Conservation (phyloP, 92 coral and sea anemone genomes). For the Siderastrea siderea region DNA sequence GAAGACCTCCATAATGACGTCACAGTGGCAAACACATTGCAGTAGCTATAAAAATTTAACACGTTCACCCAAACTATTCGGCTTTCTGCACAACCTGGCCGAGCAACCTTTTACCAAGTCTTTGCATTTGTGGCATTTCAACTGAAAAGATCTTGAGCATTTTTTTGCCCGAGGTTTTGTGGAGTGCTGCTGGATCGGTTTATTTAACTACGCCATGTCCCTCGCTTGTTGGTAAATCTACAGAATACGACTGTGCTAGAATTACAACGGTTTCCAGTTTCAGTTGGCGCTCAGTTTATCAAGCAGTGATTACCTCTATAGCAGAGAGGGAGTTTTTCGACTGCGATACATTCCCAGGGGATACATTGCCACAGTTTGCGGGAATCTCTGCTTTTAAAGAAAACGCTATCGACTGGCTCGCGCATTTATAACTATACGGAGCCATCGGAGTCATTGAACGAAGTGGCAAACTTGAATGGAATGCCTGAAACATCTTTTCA, state of each 20-base stretch:
- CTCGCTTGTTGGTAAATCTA: slow-evolving; percentile 31
- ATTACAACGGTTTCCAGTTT: slow-evolving; percentile 39
- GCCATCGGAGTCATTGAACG: slow-evolving; percentile 22
- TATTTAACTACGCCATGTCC: slow-evolving; percentile 46
- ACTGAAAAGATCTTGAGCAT: slow-evolving; percentile 23
- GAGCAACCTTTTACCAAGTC: slow-evolving; percentile 64
- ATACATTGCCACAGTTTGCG: slow-evolving; percentile 47
- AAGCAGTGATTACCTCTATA: slow-evolving; percentile 41
- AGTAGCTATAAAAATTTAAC: slow-evolving; percentile 17
- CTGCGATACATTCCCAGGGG: slow-evolving; percentile 51
- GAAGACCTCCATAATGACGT: slow-evolving; percentile 11
- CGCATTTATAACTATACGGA: not conserved
- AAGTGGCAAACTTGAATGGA: slow-evolving; percentile 51
- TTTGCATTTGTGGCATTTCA: slow-evolving; percentile 53
- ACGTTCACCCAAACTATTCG: slow-evolving; percentile 46
- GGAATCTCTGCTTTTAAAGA: slow-evolving; percentile 25
- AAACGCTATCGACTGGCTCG: slow-evolving; percentile 50
- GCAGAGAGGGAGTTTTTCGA: slow-evolving; percentile 78
- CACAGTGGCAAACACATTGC: not conserved
- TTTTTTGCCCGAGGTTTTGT: slow-evolving; percentile 59
- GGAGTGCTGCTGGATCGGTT: slow-evolving; percentile 59
- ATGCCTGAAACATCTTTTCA: slow-evolving; percentile 1
- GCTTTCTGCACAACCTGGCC: slow-evolving; percentile 69
- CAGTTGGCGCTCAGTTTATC: slow-evolving; percentile 63
- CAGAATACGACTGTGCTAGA: slow-evolving; percentile 56